Percentiles rank a stretch among this genome's conserved stretches.
These are phyloP conservation scores for Chrysomallon squamiferum DNA, from an alignment of 1,140 invertebrate species.

Conservation along the genomic window DNA sequence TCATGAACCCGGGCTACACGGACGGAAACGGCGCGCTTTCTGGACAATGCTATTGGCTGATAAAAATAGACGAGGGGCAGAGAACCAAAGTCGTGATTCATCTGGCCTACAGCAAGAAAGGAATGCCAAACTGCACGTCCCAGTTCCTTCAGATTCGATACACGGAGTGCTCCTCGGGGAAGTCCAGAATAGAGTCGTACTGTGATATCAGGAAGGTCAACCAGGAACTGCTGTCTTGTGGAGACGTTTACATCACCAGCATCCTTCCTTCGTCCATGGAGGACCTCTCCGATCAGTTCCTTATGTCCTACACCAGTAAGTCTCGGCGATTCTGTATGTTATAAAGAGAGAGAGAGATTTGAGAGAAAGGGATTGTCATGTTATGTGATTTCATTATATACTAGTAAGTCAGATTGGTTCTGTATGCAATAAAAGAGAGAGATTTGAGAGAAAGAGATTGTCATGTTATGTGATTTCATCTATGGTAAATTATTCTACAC, in stretches of 20 bases:
- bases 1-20: constrained; percentile 5
- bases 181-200: neutral
- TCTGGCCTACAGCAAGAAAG: neutral
- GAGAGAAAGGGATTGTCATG: too few species aligned
- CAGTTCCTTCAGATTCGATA: constrained; percentile 1
- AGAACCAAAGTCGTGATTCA: neutral
- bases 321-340: too few species aligned
- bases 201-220: neutral
- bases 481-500: too few species aligned
- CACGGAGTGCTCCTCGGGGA: neutral
- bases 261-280: constrained; percentile 1
- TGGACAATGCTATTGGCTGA: constrained; percentile 4
- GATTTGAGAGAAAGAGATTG: too few species aligned
- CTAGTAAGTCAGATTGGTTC: too few species aligned
- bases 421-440: too few species aligned
- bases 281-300: constrained; percentile 1
- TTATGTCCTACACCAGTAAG: neutral
- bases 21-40: neutral
- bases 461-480: too few species aligned
- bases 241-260: constrained; percentile 1
- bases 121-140: constrained; percentile 3
- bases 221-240: neutral
- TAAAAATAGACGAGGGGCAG: neutral
- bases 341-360: too few species aligned
- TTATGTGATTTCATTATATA: too few species aligned